Percentiles rank a stretch among this genome's conserved stretches.
Evolutionary conservation across 2,797 vertebrate species (phyloP).

Genomic region (Acipenser oxyrinchus): DNA sequence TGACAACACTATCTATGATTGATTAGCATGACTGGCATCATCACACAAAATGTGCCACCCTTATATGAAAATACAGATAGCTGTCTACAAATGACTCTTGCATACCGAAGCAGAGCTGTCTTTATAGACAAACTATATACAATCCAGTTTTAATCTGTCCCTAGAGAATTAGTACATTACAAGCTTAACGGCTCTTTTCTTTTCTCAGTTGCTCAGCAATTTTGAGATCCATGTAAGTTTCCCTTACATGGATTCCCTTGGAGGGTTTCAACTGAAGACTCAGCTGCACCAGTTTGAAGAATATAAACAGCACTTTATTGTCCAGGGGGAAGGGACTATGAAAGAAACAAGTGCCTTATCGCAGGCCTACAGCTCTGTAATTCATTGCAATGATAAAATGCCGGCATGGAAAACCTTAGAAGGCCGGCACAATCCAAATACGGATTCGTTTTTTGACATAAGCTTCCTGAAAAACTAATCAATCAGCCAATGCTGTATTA

Average conservation of each 20-base stretch:
- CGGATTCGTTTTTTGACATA: slow-evolving; percentile 93
- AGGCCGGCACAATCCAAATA: slow-evolving; percentile 84
- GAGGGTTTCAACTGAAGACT: slow-evolving; percentile 61
- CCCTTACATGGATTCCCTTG: slow-evolving; percentile 50
- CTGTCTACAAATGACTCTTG: slow-evolving; percentile 51
- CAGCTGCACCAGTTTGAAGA: slow-evolving; percentile 63
- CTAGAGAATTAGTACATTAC: slow-evolving; percentile 32
- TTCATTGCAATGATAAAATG: slow-evolving; percentile 85
- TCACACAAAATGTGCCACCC: slow-evolving; percentile 46
- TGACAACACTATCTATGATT: slow-evolving; percentile 50
- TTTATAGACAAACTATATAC: slow-evolving; percentile 42
- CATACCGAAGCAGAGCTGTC: slow-evolving; percentile 35
- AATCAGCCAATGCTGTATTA: slow-evolving; percentile 83
- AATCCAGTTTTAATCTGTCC: slow-evolving; percentile 53
- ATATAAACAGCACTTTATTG: slow-evolving; percentile 84
- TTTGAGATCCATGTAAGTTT: slow-evolving; percentile 19
- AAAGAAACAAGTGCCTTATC: slow-evolving; percentile 84
- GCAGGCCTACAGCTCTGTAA: slow-evolving; percentile 82
- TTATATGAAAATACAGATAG: slow-evolving; percentile 56
- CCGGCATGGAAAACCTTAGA: slow-evolving; percentile 80
- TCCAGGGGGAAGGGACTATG: slow-evolving; percentile 62
- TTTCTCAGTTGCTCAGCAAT: slow-evolving; percentile 8
- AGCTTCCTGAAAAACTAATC: slow-evolving; percentile 93
- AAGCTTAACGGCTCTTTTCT: slow-evolving; percentile 15
- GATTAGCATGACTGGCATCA: slow-evolving; percentile 53